Conservation (phyloP, 2,113 vertebrate species). For the Leptobrachium ailaonicum region DNA sequence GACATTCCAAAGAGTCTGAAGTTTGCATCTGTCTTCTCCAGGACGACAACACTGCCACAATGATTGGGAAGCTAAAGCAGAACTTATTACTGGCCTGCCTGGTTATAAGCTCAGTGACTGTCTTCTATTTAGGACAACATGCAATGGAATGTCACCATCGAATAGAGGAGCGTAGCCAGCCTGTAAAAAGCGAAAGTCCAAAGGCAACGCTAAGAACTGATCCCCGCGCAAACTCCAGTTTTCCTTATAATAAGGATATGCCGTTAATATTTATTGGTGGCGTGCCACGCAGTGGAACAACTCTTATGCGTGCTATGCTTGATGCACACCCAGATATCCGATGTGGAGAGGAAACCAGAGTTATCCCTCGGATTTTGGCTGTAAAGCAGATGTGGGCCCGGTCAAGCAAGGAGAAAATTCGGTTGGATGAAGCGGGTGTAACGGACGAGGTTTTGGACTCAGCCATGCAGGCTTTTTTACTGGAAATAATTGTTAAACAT, state of each 20-base stretch:
- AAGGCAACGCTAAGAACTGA: constrained; percentile 66
- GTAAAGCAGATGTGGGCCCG: constrained; percentile 98
- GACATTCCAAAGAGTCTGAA: constrained; percentile 53
- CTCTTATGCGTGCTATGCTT: constrained; percentile 94
- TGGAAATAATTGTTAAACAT: constrained; percentile 96
- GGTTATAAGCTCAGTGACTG: constrained; percentile 89
- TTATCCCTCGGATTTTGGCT: constrained; percentile 91
- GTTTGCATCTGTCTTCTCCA: constrained; percentile 12
- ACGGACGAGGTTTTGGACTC: constrained; percentile 94
- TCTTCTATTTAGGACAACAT: constrained; percentile 91
- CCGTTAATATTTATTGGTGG: constrained; percentile 94
- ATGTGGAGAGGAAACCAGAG: constrained; percentile 92
- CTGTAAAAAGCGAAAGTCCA: constrained; percentile 57
- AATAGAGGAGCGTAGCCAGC: constrained; percentile 78
- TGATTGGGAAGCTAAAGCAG: constrained; percentile 95
- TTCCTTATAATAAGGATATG: constrained; percentile 94
- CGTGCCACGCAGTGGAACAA: constrained; percentile 92
- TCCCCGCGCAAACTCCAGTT: constrained; percentile 62
- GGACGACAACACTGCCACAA: constrained; percentile 59
- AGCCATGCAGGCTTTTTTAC: constrained; percentile 92
- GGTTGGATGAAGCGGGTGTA: constrained; percentile 92
- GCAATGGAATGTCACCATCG: constrained; percentile 97
- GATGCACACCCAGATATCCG: constrained; percentile 92
- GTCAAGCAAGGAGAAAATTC: constrained; percentile 93
- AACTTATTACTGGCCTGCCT: constrained; percentile 91